phyloP scores from a whole-genome alignment of 2,888 invertebrate genomes.

The Aleiodes testaceus region DNA sequence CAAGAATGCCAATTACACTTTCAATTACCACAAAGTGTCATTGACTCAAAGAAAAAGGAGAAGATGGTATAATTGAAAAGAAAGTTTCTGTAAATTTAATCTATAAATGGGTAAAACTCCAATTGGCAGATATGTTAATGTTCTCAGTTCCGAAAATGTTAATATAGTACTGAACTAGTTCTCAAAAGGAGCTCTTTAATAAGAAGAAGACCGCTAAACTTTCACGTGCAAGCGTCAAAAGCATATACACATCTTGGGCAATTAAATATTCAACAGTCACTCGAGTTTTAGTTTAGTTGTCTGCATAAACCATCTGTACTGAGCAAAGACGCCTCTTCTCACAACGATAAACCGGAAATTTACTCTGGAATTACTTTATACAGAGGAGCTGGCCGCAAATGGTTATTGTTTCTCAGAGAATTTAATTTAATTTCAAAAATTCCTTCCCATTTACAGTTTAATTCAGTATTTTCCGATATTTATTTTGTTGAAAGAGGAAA shows the following conservation, averaged over 20 bases:
- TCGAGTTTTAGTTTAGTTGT: background rate
- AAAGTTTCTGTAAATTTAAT: too few species aligned
- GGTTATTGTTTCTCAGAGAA: slow-evolving; percentile 1
- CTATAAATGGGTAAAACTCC: too few species aligned
- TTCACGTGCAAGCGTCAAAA: slow-evolving; percentile 10
- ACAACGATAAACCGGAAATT: slow-evolving; percentile 12
- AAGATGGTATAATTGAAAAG: too few species aligned
- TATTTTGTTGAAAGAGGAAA: background rate
- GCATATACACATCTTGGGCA: slow-evolving; percentile 11
- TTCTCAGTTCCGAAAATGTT: too few species aligned
- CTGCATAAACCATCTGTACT: background rate
- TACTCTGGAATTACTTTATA: background rate
- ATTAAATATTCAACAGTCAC: slow-evolving; percentile 26
- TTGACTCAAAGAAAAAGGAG: too few species aligned
- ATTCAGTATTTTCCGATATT: too few species aligned
- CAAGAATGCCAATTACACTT: too few species aligned
- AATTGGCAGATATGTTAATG: too few species aligned
- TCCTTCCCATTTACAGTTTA: too few species aligned
- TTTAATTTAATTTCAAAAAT: slow-evolving; percentile 15
- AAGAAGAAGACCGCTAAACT: slow-evolving; percentile 14
- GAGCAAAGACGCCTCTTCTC: slow-evolving; percentile 3
- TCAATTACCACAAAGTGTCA: too few species aligned
- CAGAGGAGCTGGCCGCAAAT: background rate
- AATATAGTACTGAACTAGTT: too few species aligned
- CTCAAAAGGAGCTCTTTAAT: background rate